Percentiles rank a stretch among this genome's conserved stretches.
Conservation (phyloP, 2,888 invertebrate genomes). For the Prionchulus punctatus region DNA sequence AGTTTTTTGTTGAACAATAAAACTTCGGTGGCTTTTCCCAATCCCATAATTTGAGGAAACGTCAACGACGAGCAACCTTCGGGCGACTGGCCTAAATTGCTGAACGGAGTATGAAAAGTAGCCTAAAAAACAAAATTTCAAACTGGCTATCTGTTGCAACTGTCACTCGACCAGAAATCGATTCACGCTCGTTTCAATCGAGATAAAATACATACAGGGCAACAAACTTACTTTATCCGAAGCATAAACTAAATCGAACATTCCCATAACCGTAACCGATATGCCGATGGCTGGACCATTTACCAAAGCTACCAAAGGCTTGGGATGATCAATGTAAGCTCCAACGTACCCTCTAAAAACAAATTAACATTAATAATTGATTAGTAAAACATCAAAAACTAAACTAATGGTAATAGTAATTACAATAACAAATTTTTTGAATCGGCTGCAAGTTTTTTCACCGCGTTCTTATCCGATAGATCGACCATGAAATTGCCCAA, state of each 20-base stretch:
- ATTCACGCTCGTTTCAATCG: not conserved
- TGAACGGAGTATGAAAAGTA: constrained; percentile 73
- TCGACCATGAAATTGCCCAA: constrained; percentile 38
- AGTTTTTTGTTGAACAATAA: constrained; percentile 56
- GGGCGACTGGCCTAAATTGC: constrained; percentile 60
- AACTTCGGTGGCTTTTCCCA: constrained; percentile 49
- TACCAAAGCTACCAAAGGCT: constrained; percentile 65
- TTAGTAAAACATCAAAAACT: constrained; percentile 5
- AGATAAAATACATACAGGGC: constrained; percentile 1
- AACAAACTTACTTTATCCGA: constrained; percentile 50
- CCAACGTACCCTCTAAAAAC: no score
- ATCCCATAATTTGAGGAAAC: constrained; percentile 68
- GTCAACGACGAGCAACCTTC: constrained; percentile 75
- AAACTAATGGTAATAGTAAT: not conserved
- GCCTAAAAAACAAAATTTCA: constrained; percentile 44
- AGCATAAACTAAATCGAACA: constrained; percentile 76
- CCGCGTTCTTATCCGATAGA: not conserved
- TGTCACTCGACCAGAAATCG: not conserved
- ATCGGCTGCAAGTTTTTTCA: constrained; percentile 15
- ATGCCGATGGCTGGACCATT: constrained; percentile 91
- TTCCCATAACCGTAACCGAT: constrained; percentile 59
- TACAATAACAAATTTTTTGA: constrained; percentile 12
- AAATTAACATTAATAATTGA: not conserved
- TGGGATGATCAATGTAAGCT: constrained; percentile 67
- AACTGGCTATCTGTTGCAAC: no score